Base-by-base conservation (phyloP, 2,113 vertebrate genomes). In the Phoxinus phoxinus region DNA sequence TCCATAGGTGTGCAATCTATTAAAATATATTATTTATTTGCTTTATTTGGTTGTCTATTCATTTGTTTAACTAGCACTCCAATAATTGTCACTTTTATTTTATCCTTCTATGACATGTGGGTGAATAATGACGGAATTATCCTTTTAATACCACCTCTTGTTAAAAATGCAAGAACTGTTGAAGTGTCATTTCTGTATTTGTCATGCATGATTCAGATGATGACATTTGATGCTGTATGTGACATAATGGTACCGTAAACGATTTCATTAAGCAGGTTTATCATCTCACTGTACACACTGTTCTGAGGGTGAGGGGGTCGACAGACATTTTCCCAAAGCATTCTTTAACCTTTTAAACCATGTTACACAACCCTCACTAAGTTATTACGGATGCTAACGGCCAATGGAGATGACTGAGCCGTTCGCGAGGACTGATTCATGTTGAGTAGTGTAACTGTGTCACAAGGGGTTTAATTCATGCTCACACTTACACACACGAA, bases 311-410 rank as follows among this genome's bases (percentile, higher is more conserved):
- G 90, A 90, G 72, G 82, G 21, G 41, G 23, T 46, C 12, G 90
- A 91, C 90, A 92, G 88, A 90, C 91, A 15, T 27, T 81, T 81
- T 89, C 89, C 89, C 84, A 32, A 59, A 32, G 17, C 87, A 89
- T 88, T 89, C 83, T 85, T 86, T 92, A 91, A 93, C 92, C 92
- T 92, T 94, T 92, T 58, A 53, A 44, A 37, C 71, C 6, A 17
- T 37, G 35, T 81, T 46, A 78, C 11, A 69, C 74, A 85, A 75
- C 58, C 71, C 69, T 86, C 10, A 7, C 8, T 48, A 51, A 25
- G 32, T 53, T 65, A 30, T 63, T 21, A 0, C 30, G 35, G n/a
- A 81, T 83, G 48, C 21, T 25, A 81, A 53, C 35, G 37, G 8
- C 27, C 73, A 77, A 71, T 83, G 21, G 30, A 63, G 41, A 53